Evolutionary conservation across 2,797 vertebrate species (phyloP).

Genomic region (Mastacembelus armatus): DNA sequence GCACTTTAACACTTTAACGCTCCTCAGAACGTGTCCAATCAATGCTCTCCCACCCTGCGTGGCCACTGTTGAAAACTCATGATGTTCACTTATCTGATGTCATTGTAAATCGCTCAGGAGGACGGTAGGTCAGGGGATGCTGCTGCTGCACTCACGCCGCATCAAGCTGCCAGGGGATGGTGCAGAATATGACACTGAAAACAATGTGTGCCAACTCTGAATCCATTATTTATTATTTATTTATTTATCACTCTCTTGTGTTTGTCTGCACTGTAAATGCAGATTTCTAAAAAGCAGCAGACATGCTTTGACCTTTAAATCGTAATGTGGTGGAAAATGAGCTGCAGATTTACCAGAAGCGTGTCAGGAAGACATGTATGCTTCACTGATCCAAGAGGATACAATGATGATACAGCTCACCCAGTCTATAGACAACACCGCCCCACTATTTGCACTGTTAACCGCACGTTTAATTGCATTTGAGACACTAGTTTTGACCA

Average conservation of each 20-base stretch:
- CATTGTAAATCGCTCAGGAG: constrained; percentile 76
- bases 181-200: constrained; percentile 49
- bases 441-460: constrained; percentile 25
- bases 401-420: constrained; percentile 31
- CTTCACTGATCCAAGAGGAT: constrained; percentile 47
- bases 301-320: constrained; percentile 67
- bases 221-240: constrained; percentile 30
- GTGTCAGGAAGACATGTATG: constrained; percentile 41
- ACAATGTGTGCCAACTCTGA: constrained; percentile 22
- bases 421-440: constrained; percentile 24
- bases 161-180: constrained; percentile 18
- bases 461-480: constrained; percentile 32
- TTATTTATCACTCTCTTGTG: no score
- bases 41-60: constrained; percentile 60
- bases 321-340: constrained; percentile 68
- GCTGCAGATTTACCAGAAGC: constrained; percentile 50
- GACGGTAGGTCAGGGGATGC: constrained; percentile 56
- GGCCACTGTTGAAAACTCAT: constrained; percentile 49
- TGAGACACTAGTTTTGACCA: background rate
- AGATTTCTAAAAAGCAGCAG: constrained; percentile 32
- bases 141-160: constrained; percentile 20
- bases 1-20: constrained; percentile 78
- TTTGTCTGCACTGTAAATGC: constrained; percentile 27
- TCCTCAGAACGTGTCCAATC: constrained; percentile 79
- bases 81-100: constrained; percentile 74